These are phyloP conservation scores for Calonectris borealis DNA, from an alignment of 2,113 vertebrate species.

Conservation along the genomic window DNA sequence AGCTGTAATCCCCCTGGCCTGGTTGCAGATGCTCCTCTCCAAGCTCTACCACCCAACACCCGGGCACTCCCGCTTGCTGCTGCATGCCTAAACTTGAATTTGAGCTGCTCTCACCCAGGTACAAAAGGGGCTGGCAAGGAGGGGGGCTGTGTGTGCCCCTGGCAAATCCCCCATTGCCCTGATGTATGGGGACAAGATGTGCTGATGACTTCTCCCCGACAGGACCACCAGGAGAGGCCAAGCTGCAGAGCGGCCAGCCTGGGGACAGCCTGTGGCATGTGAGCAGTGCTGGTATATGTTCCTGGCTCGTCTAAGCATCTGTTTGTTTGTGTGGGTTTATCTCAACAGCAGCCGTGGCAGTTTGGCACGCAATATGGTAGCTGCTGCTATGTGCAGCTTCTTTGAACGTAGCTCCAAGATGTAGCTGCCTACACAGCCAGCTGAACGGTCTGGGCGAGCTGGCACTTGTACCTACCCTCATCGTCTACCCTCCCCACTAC, in stretches of 20 bases:
- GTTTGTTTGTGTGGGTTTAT: conserved; percentile 51
- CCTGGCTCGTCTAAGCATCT: background rate
- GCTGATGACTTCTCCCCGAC: background rate
- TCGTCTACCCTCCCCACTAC: background rate
- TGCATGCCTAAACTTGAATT: too few relatives aligned
- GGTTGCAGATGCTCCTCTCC: background rate
- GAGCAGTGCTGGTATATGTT: background rate
- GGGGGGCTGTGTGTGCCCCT: background rate
- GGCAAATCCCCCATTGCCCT: accelerated
- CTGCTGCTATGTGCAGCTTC: background rate
- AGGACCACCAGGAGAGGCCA: background rate
- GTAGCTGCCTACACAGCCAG: conserved; percentile 39
- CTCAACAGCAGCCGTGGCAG: conserved; percentile 24
- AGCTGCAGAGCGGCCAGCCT: background rate
- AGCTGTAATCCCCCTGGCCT: accelerated
- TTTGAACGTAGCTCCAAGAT: background rate
- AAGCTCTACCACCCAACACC: background rate
- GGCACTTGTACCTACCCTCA: background rate
- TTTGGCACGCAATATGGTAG: background rate
- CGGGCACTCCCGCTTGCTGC: accelerated
- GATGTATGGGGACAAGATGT: background rate
- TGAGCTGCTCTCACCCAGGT: background rate
- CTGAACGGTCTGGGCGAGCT: background rate
- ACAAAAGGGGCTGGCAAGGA: background rate
- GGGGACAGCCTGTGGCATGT: background rate